A percentile compares a stretch with the other conserved stretches of the same genome.
phyloP scores from a whole-genome alignment of 2,888 invertebrate species.

The Labia minor region DNA sequence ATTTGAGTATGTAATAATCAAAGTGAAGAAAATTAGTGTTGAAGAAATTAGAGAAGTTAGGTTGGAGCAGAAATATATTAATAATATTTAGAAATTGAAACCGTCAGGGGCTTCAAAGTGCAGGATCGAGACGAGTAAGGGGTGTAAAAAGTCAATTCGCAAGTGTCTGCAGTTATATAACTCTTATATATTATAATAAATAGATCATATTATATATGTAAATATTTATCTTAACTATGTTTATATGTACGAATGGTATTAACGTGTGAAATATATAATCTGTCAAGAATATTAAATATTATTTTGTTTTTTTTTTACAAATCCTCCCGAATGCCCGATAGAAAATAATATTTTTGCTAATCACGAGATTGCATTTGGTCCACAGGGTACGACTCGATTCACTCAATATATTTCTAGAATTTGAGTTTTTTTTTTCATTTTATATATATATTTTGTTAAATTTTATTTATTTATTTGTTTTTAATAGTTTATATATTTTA shows the following conservation, averaged over 20 bases:
- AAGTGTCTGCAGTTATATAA: constrained; percentile 13
- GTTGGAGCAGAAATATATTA: too few relatives aligned
- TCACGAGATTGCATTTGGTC: constrained; percentile 13
- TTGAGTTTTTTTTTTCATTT: not conserved
- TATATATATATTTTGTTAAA: not conserved
- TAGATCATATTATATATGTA: constrained; percentile 1
- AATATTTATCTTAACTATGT: not conserved
- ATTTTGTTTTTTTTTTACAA: not conserved
- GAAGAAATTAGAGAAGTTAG: too few relatives aligned
- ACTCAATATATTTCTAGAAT: not conserved
- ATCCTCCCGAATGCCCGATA: constrained; percentile 2
- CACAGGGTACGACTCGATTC: not conserved
- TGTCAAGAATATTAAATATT: constrained; percentile 9
- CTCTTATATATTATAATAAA: constrained; percentile 13
- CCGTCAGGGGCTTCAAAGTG: not conserved
- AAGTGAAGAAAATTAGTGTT: too few relatives aligned
- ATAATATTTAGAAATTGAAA: not conserved
- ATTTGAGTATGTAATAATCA: too few relatives aligned
- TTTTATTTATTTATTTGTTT: not conserved
- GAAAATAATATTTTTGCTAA: constrained; percentile 13
- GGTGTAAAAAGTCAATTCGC: constrained; percentile 2
- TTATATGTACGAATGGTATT: not conserved
- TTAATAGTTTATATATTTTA: not conserved
- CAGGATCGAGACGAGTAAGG: constrained; percentile 8
- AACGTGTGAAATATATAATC: constrained; percentile 9